These are phyloP conservation scores for Zosterops pallidus DNA, from an alignment of 2,113 vertebrate genomes.

Conservation along the genomic window DNA sequence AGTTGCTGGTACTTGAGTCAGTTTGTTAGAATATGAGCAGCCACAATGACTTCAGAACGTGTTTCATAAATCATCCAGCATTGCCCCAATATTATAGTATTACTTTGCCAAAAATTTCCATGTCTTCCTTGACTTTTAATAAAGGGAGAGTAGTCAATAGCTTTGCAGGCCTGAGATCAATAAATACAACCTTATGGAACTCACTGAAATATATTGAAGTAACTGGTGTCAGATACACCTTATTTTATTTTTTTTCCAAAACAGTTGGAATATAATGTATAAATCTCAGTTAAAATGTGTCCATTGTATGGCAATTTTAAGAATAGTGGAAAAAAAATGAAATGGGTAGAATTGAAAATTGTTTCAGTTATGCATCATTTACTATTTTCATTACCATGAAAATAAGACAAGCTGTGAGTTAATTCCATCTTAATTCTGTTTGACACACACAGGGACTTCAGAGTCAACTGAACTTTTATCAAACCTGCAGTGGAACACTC, in stretches of 20 bases:
- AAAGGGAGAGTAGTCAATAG: not conserved
- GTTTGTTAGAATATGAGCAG: not conserved
- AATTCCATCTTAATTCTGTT: not conserved
- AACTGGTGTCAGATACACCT: not conserved
- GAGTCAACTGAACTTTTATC: not conserved
- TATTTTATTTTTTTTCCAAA: not conserved
- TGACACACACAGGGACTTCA: not conserved
- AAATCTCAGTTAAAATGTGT: not conserved
- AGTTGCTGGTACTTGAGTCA: not conserved
- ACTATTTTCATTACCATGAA: not conserved
- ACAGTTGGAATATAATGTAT: not conserved
- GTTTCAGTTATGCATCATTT: not conserved
- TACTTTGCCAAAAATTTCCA: not conserved
- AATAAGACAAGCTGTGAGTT: not conserved
- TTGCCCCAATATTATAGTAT: not conserved
- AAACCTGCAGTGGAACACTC: not conserved
- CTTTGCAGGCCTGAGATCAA: not conserved
- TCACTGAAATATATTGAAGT: not conserved
- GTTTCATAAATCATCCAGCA: not conserved
- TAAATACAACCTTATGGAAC: not conserved
- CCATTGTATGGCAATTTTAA: not conserved
- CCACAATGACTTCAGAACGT: not conserved
- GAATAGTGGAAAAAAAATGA: not conserved
- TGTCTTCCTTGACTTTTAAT: not conserved
- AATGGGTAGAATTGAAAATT: not conserved